Percentiles rank a stretch among this genome's conserved stretches.
These are phyloP conservation scores for Branchipolynoe longqiensis DNA, from an alignment of 2,888 invertebrate species.

Conservation along the genomic window DNA sequence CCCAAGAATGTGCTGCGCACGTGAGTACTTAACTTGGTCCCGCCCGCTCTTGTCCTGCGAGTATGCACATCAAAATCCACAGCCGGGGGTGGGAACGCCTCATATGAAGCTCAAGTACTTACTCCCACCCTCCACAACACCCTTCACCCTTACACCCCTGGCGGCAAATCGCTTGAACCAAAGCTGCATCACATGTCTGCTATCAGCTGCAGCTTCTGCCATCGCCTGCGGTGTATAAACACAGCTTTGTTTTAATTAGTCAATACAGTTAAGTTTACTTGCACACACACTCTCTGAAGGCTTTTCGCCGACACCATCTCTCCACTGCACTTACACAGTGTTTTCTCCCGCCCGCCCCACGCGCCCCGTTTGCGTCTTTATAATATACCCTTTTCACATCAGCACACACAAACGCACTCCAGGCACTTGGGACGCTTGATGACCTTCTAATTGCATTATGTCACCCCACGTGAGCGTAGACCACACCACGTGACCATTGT, in stretches of 20 bases:
- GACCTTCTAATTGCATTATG: conserved; percentile 23
- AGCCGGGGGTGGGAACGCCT: too few species aligned
- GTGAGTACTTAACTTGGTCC: conserved; percentile 42
- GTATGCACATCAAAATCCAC: conserved; percentile 10
- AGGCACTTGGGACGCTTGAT: conserved; percentile 10
- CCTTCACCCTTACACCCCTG: too few species aligned
- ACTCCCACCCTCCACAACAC: too few species aligned
- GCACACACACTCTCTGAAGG: not conserved
- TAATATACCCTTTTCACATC: conserved; percentile 38
- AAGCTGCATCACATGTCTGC: not conserved
- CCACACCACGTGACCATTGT: not conserved
- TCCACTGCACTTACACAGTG: not conserved
- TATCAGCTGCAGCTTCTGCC: too few species aligned
- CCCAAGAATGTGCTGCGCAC: conserved; percentile 40
- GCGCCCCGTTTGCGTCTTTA: not conserved
- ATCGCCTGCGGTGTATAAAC: too few species aligned
- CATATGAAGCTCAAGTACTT: too few species aligned
- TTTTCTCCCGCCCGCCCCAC: not conserved
- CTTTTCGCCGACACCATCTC: conserved; percentile 19
- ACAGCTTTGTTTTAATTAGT: conserved; percentile 16
- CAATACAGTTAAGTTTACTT: conserved; percentile 31
- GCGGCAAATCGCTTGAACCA: too few species aligned
- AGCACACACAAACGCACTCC: conserved; percentile 21
- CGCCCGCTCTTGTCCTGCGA: not conserved
- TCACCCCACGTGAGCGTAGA: too few species aligned